Percentiles rank a stretch among this genome's conserved stretches.
These are phyloP conservation scores for Cremastinae sp. DNA, from an alignment of 2,888 invertebrate species.

Conservation along the genomic window DNA sequence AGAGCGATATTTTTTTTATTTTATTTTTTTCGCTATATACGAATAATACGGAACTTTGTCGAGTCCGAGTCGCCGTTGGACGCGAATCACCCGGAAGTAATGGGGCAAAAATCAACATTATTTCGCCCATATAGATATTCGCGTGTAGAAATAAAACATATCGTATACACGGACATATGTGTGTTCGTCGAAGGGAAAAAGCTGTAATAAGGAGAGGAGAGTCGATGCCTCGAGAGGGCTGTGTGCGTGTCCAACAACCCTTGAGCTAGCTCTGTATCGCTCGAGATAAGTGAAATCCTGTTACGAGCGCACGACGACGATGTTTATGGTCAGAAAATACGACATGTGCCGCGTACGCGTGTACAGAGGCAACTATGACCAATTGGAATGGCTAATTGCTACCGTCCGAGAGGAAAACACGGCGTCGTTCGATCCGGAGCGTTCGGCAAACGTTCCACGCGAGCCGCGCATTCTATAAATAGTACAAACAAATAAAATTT, in stretches of 20 bases:
- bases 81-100: constrained; percentile 57
- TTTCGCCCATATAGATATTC: neutral
- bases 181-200: neutral
- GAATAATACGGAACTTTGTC: constrained; percentile 31
- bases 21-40: neutral
- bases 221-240: constrained; percentile 30
- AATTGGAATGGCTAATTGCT: constrained; percentile 65
- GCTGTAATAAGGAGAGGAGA: neutral
- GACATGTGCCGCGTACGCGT: constrained; percentile 9
- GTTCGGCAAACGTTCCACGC: constrained; percentile 37
- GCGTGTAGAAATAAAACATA: neutral
- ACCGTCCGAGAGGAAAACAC: constrained; percentile 37
- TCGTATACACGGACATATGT: constrained; percentile 13
- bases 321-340: constrained; percentile 42
- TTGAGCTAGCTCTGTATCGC: constrained; percentile 42
- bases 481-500: constrained; percentile 37
- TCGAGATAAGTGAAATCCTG: constrained; percentile 53
- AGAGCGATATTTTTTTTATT: constrained; percentile 10
- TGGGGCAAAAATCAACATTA: constrained; percentile 42
- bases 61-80: constrained; percentile 37
- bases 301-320: constrained; percentile 43
- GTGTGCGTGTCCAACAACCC: constrained; percentile 48
- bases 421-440: constrained; percentile 27
- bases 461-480: constrained; percentile 49
- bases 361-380: constrained; percentile 45